A percentile compares a stretch with the other conserved stretches of the same genome.
Conservation (phyloP, 2,888 invertebrate species). For the Brassicogethes aeneus region DNA sequence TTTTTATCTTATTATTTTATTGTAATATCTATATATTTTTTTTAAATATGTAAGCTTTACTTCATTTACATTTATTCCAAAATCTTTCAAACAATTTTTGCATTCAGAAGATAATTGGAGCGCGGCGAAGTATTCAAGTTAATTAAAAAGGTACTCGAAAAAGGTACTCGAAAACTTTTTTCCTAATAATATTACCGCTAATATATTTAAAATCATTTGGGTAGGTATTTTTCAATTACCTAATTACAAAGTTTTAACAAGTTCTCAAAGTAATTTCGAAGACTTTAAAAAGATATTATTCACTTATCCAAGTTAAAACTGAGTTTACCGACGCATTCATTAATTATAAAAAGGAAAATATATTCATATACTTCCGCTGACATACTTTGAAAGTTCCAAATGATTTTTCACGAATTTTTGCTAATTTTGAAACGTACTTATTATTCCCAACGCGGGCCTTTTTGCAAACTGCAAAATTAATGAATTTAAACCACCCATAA, state of each 20-base stretch:
- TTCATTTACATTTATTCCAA: too few relatives aligned
- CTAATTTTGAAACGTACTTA: background rate
- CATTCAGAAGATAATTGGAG: background rate
- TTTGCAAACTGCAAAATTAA: background rate
- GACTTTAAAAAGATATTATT: constrained; percentile 37
- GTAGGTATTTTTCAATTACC: constrained; percentile 33
- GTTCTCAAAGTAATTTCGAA: constrained; percentile 38
- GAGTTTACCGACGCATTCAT: constrained; percentile 16
- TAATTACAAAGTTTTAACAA: constrained; percentile 40
- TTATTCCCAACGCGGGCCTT: background rate
- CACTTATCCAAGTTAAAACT: constrained; percentile 29
- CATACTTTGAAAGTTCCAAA: background rate
- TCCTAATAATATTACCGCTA: background rate
- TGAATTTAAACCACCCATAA: too few relatives aligned
- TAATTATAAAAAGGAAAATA: constrained; percentile 22
- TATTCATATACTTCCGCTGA: constrained; percentile 18
- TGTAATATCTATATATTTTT: too few relatives aligned
- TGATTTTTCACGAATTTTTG: background rate
- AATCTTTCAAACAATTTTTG: too few relatives aligned
- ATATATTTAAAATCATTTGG: background rate
- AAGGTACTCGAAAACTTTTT: background rate
- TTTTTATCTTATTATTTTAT: too few relatives aligned
- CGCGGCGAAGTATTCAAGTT: background rate
- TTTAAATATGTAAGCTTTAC: too few relatives aligned
- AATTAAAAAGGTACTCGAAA: background rate